Base-by-base conservation (phyloP, 2,888 invertebrate genomes). In the Priocnemis perturbator region DNA sequence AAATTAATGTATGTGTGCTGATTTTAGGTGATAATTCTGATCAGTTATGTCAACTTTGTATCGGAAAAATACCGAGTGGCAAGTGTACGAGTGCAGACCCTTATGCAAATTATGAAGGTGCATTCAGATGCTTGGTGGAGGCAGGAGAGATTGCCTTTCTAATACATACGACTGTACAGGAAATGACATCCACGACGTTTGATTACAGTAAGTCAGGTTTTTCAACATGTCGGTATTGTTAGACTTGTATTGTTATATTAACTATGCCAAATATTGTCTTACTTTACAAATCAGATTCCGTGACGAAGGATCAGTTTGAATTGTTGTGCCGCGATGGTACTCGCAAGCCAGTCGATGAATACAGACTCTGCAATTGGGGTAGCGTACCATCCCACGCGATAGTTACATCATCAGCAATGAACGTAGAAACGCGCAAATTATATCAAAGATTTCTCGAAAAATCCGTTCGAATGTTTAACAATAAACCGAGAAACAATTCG, bases 91-190 rank as follows among this genome's bases (percentile, higher is more conserved):
- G 94, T 50, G 92, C 93, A 0, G 98, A 98, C 90, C 97, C 97
- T 0, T 97, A 95, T 87, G 95, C 96, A 26, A 97, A 97, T 0
- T 97, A 96, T 86, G 95, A 95, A 87, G 98, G 98, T 0, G 98
- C 98, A 0, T 94, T 98, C 71, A 91, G 93, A 53, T 99, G 98
- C 88, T 91, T 98, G 2, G 90, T 95, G 0, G 94, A 95, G 79
- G 91, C 91, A 15, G 98, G 98, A 1, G 97, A 98, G 59, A 92
- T 98, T 19, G 98, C 98, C 0, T 98, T 98, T 87, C 91, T 98
- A 0, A 93, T 95, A 57, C 96, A 97, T 85, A 94, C 94, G 0
- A 96, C 96, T 0, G 93, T 97, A 20, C 90, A 91, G 45, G 95
- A 96, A 87, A 93, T 96, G 87, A 89, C 94, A 3, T 87, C 90